A percentile compares a stretch with the other conserved stretches of the same genome.
Evolutionary conservation across 2,888 invertebrate genomes (phyloP).

Genomic region (Hirudinaria manillensis): DNA sequence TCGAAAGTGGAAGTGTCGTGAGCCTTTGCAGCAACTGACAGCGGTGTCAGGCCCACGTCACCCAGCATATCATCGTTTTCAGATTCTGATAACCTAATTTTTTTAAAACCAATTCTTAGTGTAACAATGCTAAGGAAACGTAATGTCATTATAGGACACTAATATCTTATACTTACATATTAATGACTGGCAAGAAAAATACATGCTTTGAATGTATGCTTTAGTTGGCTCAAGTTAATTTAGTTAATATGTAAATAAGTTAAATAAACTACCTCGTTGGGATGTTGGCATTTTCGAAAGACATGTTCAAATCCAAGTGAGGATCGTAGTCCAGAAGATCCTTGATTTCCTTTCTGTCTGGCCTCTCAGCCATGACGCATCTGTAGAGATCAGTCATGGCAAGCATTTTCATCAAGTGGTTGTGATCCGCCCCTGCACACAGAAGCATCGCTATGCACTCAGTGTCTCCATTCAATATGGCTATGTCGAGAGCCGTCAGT

Average conservation of each 20-base stretch:
- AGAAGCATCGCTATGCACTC: conserved; percentile 39
- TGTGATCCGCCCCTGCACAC: conserved; percentile 38
- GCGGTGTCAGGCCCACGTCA: conserved; percentile 38
- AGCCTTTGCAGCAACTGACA: conserved; percentile 38
- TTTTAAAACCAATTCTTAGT: background rate
- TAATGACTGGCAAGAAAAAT: no score
- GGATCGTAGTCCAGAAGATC: conserved; percentile 38
- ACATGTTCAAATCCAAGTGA: conserved; percentile 39
- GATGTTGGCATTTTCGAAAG: conserved; percentile 38
- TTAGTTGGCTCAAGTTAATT: no score
- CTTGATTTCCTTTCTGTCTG: conserved; percentile 37
- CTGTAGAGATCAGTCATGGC: conserved; percentile 39
- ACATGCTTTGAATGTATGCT: no score
- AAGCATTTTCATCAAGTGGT: conserved; percentile 40
- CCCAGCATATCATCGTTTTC: conserved; percentile 26
- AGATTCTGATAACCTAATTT: conserved; percentile 18
- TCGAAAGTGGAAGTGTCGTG: conserved; percentile 30
- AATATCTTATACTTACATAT: background rate
- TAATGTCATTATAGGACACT: background rate
- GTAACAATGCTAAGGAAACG: background rate
- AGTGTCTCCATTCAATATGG: conserved; percentile 41
- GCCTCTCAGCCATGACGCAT: conserved; percentile 26
- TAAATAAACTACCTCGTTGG: conserved; percentile 17
- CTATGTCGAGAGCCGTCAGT: conserved; percentile 42
- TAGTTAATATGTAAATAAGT: background rate